phyloP scores from a whole-genome alignment of 2,113 vertebrate species.

The Solenodon paradoxus region DNA sequence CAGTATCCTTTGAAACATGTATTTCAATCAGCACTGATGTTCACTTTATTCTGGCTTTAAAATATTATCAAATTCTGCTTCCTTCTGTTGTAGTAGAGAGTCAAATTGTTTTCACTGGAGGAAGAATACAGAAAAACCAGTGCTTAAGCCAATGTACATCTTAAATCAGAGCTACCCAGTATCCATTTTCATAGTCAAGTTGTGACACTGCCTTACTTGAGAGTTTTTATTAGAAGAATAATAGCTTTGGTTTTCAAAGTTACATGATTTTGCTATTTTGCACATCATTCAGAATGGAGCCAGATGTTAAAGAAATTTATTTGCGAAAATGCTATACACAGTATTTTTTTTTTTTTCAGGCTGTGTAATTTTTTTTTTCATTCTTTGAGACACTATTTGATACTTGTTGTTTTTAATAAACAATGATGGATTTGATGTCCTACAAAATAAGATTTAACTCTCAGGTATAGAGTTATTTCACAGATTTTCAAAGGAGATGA shows the following conservation, averaged over 20 bases:
- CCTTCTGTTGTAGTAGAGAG: not conserved
- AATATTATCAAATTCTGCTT: not conserved
- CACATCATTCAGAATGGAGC: constrained; percentile 3
- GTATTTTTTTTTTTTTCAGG: not conserved
- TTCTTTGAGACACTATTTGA: not conserved
- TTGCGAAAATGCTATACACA: not conserved
- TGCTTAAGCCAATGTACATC: not conserved
- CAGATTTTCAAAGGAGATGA: not conserved
- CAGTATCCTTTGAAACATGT: constrained; percentile 11
- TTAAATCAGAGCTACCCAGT: not conserved
- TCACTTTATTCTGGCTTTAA: constrained; percentile 30
- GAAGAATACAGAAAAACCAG: not conserved
- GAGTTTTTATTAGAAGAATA: constrained; percentile 34
- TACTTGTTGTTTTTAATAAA: not conserved
- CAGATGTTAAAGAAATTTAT: not conserved
- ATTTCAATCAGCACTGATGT: not conserved
- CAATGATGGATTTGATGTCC: not conserved
- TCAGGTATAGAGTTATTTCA: not conserved
- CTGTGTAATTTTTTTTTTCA: not conserved
- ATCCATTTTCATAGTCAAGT: not conserved
- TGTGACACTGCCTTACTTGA: constrained; percentile 13
- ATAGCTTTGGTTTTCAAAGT: constrained; percentile 17
- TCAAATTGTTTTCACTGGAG: not conserved
- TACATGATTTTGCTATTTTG: not conserved
- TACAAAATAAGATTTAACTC: constrained; percentile 24